Evolutionary conservation across 2,888 invertebrate species (phyloP).

Genomic region (Poecilobothrus nobilitatus): DNA sequence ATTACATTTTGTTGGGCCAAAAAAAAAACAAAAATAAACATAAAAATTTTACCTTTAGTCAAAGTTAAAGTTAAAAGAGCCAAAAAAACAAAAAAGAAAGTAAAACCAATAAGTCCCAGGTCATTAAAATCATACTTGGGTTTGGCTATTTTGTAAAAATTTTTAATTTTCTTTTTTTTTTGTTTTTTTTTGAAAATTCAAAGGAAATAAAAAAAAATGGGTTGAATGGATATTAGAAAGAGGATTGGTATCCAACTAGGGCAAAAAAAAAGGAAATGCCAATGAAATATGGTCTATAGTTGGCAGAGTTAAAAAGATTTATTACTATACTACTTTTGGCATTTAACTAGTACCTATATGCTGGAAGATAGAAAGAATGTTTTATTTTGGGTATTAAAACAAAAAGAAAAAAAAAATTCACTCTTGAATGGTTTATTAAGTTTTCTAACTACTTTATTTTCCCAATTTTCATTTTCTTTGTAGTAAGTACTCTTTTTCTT

Average conservation of each 20-base stretch:
- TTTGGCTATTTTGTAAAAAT: neutral
- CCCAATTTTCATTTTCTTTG: no score
- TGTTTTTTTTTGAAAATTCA: neutral
- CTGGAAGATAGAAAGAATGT: no score
- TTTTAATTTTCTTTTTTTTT: no score
- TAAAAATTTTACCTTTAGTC: neutral
- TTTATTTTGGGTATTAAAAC: no score
- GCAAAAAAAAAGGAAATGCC: no score
- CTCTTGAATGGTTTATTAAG: neutral
- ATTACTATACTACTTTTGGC: neutral
- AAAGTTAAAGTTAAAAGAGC: neutral
- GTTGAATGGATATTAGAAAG: no score
- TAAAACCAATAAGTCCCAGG: neutral
- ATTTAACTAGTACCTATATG: no score
- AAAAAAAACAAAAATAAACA: neutral
- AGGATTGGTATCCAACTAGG: no score
- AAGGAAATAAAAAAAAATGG: neutral
- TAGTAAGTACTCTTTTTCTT: no score
- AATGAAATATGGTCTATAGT: neutral
- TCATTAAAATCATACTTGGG: conserved; percentile 1
- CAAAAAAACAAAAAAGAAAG: neutral
- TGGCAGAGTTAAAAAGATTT: neutral
- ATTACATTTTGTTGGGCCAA: neutral
- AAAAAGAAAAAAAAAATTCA: no score
- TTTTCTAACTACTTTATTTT: neutral